A percentile compares a stretch with the other conserved stretches of the same genome.
phyloP scores from a whole-genome alignment of 2,888 invertebrate species.

The Chalcosyrphus nemorum region DNA sequence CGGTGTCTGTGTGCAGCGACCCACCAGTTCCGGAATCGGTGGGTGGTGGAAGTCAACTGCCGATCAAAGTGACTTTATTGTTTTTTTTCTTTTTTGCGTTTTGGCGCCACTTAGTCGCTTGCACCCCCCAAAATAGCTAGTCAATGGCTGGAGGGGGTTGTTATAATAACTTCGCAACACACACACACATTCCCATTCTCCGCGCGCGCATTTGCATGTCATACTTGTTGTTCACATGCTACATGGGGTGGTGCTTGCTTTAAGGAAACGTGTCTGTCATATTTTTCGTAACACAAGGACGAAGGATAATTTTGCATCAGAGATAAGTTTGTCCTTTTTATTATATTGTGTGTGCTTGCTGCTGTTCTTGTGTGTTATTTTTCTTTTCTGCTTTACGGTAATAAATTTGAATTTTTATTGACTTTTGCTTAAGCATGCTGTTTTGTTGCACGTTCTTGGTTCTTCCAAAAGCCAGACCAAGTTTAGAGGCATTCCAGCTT shows the following conservation, averaged over 20 bases:
- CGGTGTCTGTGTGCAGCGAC: too few species aligned
- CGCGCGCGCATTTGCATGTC: conserved; percentile 42
- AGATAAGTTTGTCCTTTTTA: conserved; percentile 64
- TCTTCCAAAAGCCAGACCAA: neutral
- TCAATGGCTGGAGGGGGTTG: conserved; percentile 27
- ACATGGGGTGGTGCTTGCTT: neutral
- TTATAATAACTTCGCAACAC: conserved; percentile 19
- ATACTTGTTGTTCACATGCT: conserved; percentile 42
- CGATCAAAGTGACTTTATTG: conserved; percentile 68
- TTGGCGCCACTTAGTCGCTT: conserved; percentile 67
- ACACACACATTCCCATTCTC: neutral
- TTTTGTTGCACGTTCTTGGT: conserved; percentile 30
- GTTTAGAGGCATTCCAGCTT: neutral
- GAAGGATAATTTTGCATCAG: conserved; percentile 60
- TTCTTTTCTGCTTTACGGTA: conserved; percentile 21
- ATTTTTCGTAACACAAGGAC: conserved; percentile 57
- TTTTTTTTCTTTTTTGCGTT: conserved; percentile 29
- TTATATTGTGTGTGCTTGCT: too few species aligned
- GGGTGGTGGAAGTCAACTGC: conserved; percentile 49
- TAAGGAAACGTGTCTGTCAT: conserved; percentile 63
- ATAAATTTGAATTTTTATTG: conserved; percentile 73
- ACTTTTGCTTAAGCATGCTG: conserved; percentile 48
- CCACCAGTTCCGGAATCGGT: neutral
- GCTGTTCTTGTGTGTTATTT: neutral
- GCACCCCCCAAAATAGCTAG: neutral